Evolutionary conservation across 2,888 invertebrate genomes (phyloP), one percentile per base, ranked within the genome.

Genomic region (Drosophila basisetae): DNA sequence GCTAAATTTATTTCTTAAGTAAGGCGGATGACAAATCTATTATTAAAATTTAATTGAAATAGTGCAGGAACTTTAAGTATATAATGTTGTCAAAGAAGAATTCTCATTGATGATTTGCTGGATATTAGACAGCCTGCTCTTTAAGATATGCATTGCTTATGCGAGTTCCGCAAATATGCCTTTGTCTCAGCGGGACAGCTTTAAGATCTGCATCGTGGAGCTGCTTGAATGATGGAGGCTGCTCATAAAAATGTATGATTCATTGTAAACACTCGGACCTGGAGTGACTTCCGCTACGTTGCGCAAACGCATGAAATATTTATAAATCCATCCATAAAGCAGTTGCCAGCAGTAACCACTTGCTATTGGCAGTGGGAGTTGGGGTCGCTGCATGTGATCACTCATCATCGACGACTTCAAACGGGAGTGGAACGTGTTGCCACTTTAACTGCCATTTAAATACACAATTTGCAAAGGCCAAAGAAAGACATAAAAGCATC

Each of bases 391-490:
- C 84, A 81, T 77, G 81, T 73, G 80, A 78, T 76, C 73, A 65
- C 73, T 77, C 76, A 75, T 76, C 80, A 73, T 75, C 72, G 83
- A 73, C 59, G 66, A 84, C 89, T 86, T 87, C 87, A 91, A 88
- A 88, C 85, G 91, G 76, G 78, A 78, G 63, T 69, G 88, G 84
- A 88, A 79, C 88, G 88, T 88, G 88, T 90, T 91, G 85, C 88
- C 91, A 88, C 88, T 88, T 88, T 91, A 88, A 90, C 91, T 88
- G 86, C 88, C 89, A 91, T 88, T 88, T 91, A 91, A 91, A 87
- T 89, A 87, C 55, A 89, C 88, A 87, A 84, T 84, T 80, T 78
- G 72, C 82, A 61, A 55, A 68, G 76, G 56, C 66, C 67, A 76
- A 64, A 68, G 76, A 66, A 80, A 80, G 78, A 86, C 83, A 90